Conservation (phyloP, 2,797 vertebrate species). For the Rhadinocentrus ornatus region DNA sequence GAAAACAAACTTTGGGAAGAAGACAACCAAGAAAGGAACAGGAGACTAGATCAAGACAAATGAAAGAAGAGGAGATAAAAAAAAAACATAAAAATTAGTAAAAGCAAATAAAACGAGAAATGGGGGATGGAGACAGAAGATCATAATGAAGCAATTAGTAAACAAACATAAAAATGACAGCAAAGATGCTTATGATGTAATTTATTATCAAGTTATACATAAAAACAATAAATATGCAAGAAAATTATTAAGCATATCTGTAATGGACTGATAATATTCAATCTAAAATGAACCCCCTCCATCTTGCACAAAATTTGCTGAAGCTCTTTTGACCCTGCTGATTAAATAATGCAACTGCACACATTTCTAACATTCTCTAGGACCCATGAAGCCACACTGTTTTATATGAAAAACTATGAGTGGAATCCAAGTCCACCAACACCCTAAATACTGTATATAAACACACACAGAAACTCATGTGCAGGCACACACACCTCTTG, state of each 20-base stretch:
- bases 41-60: constrained; percentile 7
- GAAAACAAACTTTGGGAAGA: constrained; percentile 23
- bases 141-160: not conserved
- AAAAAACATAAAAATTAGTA: not conserved
- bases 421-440: constrained; percentile 19
- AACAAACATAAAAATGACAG: constrained; percentile 15
- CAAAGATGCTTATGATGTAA: not conserved
- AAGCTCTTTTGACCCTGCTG: not conserved
- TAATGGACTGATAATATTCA: not conserved
- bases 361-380: not conserved
- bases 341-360: constrained; percentile 13
- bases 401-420: constrained; percentile 21
- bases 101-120: constrained; percentile 2
- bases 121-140: not conserved
- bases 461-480: constrained; percentile 34
- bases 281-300: not conserved
- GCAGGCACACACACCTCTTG: constrained; percentile 57
- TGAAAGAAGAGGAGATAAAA: constrained; percentile 6
- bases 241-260: not conserved
- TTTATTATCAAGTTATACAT: not conserved
- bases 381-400: not conserved
- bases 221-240: not conserved
- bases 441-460: constrained; percentile 13
- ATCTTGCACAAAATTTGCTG: not conserved
- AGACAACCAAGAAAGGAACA: constrained; percentile 21